Evolutionary conservation across 2,888 invertebrate species (phyloP).

Genomic region (Xestobium rufovillosum): DNA sequence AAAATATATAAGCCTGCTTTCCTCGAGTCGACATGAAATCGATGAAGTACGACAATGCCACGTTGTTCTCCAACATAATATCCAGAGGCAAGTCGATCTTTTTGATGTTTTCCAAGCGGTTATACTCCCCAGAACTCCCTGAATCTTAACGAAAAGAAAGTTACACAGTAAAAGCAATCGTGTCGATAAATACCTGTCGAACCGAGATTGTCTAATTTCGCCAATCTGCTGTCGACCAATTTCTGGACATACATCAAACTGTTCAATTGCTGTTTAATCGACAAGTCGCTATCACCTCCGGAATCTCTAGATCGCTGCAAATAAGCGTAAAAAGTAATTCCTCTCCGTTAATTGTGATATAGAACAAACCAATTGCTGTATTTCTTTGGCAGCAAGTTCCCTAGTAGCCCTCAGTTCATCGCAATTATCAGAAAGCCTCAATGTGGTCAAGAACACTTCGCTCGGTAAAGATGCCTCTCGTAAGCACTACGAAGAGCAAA

Average conservation of each 20-base stretch:
- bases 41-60: conserved; percentile 69
- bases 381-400: conserved; percentile 74
- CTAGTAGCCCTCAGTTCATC: conserved; percentile 78
- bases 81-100: conserved; percentile 56
- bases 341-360: neutral
- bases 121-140: conserved; percentile 23
- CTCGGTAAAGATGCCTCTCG: conserved; percentile 67
- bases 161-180: no score
- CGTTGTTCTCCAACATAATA: conserved; percentile 67
- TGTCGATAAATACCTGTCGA: no score
- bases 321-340: conserved; percentile 9
- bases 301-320: conserved; percentile 70
- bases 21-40: conserved; percentile 66
- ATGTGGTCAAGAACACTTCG: conserved; percentile 77
- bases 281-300: conserved; percentile 74
- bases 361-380: conserved; percentile 57
- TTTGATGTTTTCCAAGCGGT: conserved; percentile 35
- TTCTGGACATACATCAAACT: conserved; percentile 74
- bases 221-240: conserved; percentile 55
- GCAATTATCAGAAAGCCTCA: conserved; percentile 69
- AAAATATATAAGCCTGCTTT: conserved; percentile 65
- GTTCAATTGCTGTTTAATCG: conserved; percentile 78
- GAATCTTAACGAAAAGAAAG: conserved; percentile 3
- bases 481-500: conserved; percentile 67
- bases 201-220: conserved; percentile 38